A percentile compares a stretch with the other conserved stretches of the same genome.
phyloP scores from a whole-genome alignment of 1,140 invertebrate genomes.

The Lordiphosa clarofinis region DNA sequence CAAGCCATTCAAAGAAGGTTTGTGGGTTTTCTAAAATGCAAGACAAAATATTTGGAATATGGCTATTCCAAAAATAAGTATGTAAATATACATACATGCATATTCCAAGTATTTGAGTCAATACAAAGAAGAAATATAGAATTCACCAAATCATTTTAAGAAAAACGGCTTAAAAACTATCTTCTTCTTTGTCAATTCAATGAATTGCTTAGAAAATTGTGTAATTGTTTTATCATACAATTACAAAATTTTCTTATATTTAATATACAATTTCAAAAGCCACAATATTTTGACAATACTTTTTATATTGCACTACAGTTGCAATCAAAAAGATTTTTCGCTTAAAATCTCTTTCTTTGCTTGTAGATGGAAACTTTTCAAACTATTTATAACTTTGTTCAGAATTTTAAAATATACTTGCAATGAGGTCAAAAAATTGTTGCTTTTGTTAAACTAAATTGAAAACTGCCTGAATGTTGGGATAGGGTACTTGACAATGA shows the following conservation, averaged over 20 bases:
- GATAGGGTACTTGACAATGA: slow-evolving; percentile 92
- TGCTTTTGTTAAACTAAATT: slow-evolving; percentile 60
- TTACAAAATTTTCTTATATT: not conserved
- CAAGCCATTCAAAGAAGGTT: slow-evolving; percentile 5
- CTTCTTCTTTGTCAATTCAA: slow-evolving; percentile 8
- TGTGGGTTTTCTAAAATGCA: not conserved
- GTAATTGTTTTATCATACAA: not conserved
- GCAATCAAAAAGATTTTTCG: slow-evolving; percentile 79
- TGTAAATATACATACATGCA: not conserved
- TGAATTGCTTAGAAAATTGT: slow-evolving; percentile 9
- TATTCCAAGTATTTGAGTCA: slow-evolving; percentile 24
- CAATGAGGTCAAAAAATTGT: slow-evolving; percentile 61
- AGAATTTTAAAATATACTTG: slow-evolving; percentile 2
- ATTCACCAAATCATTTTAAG: not conserved
- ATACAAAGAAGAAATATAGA: not conserved
- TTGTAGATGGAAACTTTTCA: not conserved
- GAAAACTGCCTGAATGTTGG: slow-evolving; percentile 96
- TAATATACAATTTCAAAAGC: slow-evolving; percentile 26
- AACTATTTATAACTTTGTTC: slow-evolving; percentile 11
- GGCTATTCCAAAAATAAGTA: not conserved
- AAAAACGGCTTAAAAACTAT: not conserved
- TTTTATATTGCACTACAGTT: slow-evolving; percentile 10
- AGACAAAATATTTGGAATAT: slow-evolving; percentile 8
- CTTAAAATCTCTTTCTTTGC: slow-evolving; percentile 79
- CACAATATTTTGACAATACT: slow-evolving; percentile 65